Base-by-base conservation (phyloP, 2,113 vertebrate genomes). In the Calidris pugnax region DNA sequence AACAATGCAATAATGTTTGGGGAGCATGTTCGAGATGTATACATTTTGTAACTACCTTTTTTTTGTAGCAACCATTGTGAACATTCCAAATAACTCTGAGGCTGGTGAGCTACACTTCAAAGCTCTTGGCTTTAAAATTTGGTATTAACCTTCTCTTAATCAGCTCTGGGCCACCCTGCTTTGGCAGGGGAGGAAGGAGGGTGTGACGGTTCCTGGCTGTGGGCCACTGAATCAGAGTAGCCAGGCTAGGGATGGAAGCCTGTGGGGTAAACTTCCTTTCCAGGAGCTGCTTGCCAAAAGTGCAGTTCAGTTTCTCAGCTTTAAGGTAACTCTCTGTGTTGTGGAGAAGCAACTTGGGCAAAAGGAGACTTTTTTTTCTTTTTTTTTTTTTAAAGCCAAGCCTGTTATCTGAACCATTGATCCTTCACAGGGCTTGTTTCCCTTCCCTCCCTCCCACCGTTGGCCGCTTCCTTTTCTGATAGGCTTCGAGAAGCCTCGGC, bases 41-140 rank as follows among this genome's bases (percentile, higher is more conserved):
- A 97, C 96, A 92, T 95, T 96, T 98, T 97, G 93, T 98, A 97
- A 94, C 82, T 81, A 91, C 84, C 91, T 96, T 89, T 95, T 95
- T 35, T 96, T 95, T 79, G 82, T 97, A 97, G 94, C 73, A 32
- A 68, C 88, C 89, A 62, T 97, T 96, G 91, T 92, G 80, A 96
- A 96, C 97, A 97, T 98, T 96, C 94, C 96, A 83, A 73, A 39
- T 95, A 77, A 94, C 19, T 17, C 30, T 15, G 81, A 80, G 80
- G 88, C 92, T 95, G 84, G 66, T 48, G 90, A 91, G 94, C 93
- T 97, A 64, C 71, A 60, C 45, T 68, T 86, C 60, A 43, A 76
- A 85, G 74, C 90, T 93, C 82, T 90, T 82, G 73, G 87, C 47
- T 94, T 95, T 79, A 71, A 93, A 87, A 81, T 66, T 80, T 3